A percentile compares a stretch with the other conserved stretches of the same genome.
Evolutionary conservation across 2,113 vertebrate species (phyloP).

Genomic region (Archocentrus centrarchus): DNA sequence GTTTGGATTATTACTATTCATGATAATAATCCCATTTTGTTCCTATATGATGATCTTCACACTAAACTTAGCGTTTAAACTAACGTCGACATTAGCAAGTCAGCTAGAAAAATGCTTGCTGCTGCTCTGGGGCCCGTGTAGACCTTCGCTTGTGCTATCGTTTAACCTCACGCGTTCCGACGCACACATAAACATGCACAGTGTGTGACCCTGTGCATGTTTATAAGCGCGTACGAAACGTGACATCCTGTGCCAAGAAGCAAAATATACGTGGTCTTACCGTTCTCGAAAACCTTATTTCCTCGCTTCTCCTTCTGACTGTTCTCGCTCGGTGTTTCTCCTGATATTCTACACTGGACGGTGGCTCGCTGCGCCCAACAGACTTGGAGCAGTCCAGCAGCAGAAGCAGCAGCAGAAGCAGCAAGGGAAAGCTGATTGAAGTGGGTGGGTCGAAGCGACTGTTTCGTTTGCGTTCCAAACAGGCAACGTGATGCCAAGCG

Average conservation of each 20-base stretch:
- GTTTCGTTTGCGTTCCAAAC: constrained; percentile 80
- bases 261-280: constrained; percentile 56
- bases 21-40: accelerated
- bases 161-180: constrained; percentile 61
- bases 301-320: constrained; percentile 42
- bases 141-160: constrained; percentile 46
- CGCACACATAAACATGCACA: constrained; percentile 38
- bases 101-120: constrained; percentile 28
- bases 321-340: constrained; percentile 33
- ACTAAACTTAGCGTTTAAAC: not conserved
- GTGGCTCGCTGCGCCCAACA: constrained; percentile 58
- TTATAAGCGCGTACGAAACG: not conserved
- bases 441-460: constrained; percentile 46
- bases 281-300: constrained; percentile 49
- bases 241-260: constrained; percentile 16
- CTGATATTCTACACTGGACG: constrained; percentile 72
- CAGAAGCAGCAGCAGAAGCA: constrained; percentile 38
- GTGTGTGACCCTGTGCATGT: not conserved
- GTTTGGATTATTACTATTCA: not conserved
- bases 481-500: constrained; percentile 59
- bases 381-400: constrained; percentile 53
- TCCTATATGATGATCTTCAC: not conserved
- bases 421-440: constrained; percentile 6
- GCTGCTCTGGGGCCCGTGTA: constrained; percentile 34
- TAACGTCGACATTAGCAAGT: constrained; percentile 32